Evolutionary conservation across 2,113 vertebrate genomes (phyloP), one percentile per base, ranked within the genome.

Genomic region (Laticauda colubrina): DNA sequence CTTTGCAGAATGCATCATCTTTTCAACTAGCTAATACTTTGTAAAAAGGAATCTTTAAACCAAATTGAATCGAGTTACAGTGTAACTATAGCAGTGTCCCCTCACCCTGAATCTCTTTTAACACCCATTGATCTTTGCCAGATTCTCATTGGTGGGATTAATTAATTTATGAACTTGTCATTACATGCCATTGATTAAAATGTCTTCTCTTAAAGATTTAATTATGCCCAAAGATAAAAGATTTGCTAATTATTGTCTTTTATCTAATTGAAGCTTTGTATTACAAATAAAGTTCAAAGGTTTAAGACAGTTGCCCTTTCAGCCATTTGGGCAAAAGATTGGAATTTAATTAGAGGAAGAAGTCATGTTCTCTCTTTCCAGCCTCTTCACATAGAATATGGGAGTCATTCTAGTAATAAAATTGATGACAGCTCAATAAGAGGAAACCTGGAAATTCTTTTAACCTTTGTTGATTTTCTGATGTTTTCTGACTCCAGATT

Each of bases 91-190:
- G 94, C 85, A 56, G 57, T 93, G 94, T 94, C 96, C 94, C 97
- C 96, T 96, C 96, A 94, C 96, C 94, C 96, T 92, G 95, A 97
- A 97, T 98, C 97, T 98, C 98, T 98, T 97, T 98, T 98, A 98
- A 98, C 98, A 97, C 96, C 95, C 97, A 99, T 99, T 97, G 99
- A 99, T 99, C 97, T 96, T 97, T 97, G 96, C 96, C 97, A 97
- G 96, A 96, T 94, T 97, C 96, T 97, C 98, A 98, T 97, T 98
- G 98, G 98, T 98, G 98, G 98, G 97, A 98, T 98, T 99, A 98
- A 99, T 99, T 99, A 98, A 99, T 99, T 99, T 99, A 99, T 98
- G 97, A 99, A 99, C 98, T 98, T 99, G 99, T 99, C 98, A 98
- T 99, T 99, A 98, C 97, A 98, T 98, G 96, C 97, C 97, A 99